phyloP scores from a whole-genome alignment of 92 coral and sea anemone genomes.

The Ricordea florida region DNA sequence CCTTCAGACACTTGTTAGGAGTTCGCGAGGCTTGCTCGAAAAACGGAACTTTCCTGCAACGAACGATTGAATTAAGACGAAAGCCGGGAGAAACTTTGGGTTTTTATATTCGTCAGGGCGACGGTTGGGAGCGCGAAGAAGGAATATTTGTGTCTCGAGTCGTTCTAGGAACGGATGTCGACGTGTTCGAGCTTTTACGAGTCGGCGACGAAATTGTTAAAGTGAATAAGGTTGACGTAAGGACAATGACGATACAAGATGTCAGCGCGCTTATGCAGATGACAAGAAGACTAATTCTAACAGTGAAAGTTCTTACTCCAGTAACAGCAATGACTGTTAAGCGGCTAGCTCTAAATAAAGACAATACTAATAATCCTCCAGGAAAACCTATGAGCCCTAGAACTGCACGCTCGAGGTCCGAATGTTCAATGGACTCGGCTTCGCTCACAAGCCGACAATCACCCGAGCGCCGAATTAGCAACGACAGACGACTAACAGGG shows the following conservation, averaged over 20 bases:
- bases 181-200: conserved; percentile 94
- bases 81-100: conserved; percentile 98
- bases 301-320: conserved; percentile 98
- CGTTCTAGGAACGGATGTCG: conserved; percentile 96
- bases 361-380: conserved; percentile 48
- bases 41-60: conserved; percentile 95
- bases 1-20: conserved; percentile 89
- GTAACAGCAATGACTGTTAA: conserved; percentile 70
- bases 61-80: conserved; percentile 91
- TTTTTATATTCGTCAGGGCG: conserved; percentile 99
- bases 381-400: conserved; percentile 47
- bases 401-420: conserved; percentile 65
- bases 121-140: conserved; percentile 96
- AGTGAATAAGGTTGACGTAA: conserved; percentile 96
- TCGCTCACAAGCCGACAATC: conserved; percentile 40
- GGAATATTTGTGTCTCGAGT: conserved; percentile 98
- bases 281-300: conserved; percentile 91
- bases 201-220: conserved; percentile 96
- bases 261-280: conserved; percentile 99
- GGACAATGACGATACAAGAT: conserved; percentile 93
- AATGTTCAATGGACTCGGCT: conserved; percentile 55
- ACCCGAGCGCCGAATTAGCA: conserved; percentile 48
- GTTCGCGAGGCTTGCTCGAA: conserved; percentile 98
- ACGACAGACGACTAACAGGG: conserved; percentile 65
- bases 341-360: conserved; percentile 72